phyloP scores from a whole-genome alignment of 2,113 vertebrate species.

The Hepsetus odoe region DNA sequence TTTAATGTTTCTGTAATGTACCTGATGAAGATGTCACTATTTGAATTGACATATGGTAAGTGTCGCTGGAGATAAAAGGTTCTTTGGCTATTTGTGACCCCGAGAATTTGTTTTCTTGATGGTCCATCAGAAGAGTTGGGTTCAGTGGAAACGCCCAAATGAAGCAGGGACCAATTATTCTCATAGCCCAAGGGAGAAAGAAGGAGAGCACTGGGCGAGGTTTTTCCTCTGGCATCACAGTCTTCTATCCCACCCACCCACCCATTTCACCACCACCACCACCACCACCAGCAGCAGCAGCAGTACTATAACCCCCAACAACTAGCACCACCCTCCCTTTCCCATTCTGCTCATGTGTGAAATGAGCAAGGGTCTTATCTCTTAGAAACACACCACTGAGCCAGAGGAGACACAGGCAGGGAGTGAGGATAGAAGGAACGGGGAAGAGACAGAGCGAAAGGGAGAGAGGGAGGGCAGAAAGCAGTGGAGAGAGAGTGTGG shows the following conservation, averaged over 20 bases:
- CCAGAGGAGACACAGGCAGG: constrained; percentile 71
- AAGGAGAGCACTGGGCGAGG: constrained; percentile 33
- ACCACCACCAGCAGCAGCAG: no score
- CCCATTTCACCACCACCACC: constrained; percentile 30
- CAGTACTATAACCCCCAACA: constrained; percentile 37
- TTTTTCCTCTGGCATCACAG: constrained; percentile 36
- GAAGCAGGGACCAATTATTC: constrained; percentile 47
- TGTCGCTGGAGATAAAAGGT: constrained; percentile 1
- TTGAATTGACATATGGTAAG: constrained; percentile 12
- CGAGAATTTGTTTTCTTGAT: not conserved
- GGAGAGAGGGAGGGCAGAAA: constrained; percentile 36
- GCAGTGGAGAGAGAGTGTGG: constrained; percentile 22
- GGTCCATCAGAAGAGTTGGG: constrained; percentile 1
- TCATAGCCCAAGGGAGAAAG: constrained; percentile 36
- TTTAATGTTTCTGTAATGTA: not conserved
- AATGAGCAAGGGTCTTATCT: constrained; percentile 82
- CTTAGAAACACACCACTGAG: constrained; percentile 81
- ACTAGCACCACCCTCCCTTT: constrained; percentile 52
- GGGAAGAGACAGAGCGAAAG: constrained; percentile 63
- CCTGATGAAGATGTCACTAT: not conserved
- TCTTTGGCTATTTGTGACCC: constrained; percentile 3
- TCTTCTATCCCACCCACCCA: constrained; percentile 14
- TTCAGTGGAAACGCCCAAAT: constrained; percentile 41
- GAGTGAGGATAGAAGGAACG: constrained; percentile 65
- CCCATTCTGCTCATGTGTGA: constrained; percentile 79